A percentile compares a stretch with the other conserved stretches of the same genome.
These are phyloP conservation scores for Canis aureus DNA, from an alignment of 2,113 vertebrate genomes.

Conservation along the genomic window DNA sequence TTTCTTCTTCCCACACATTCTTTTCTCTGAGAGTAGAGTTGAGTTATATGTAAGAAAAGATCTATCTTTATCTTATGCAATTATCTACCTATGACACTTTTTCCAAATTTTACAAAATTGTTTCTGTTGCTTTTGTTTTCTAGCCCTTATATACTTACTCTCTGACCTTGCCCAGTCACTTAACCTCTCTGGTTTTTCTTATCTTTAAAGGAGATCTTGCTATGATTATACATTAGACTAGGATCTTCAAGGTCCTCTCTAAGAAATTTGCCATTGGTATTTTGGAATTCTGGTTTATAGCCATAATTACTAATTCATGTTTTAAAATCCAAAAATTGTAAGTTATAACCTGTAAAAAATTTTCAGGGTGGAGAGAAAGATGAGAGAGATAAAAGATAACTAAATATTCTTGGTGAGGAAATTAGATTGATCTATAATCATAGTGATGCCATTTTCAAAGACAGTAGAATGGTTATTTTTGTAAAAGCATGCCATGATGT, in stretches of 20 bases:
- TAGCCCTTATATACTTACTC: not conserved
- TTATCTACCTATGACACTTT: not conserved
- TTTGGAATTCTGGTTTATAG: not conserved
- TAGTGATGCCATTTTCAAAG: not conserved
- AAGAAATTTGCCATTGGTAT: not conserved
- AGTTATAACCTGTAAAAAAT: not conserved
- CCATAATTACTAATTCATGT: not conserved
- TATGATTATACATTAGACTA: not conserved
- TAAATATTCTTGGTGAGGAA: not conserved
- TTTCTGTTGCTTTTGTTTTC: not conserved
- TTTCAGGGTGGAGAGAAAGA: not conserved
- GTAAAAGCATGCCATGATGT: not conserved
- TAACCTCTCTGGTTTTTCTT: not conserved
- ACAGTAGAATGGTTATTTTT: not conserved
- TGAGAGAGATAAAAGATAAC: not conserved
- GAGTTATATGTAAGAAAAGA: not conserved
- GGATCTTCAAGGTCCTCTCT: not conserved
- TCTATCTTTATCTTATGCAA: not conserved
- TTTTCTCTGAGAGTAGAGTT: not conserved
- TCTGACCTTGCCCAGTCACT: not conserved
- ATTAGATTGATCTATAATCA: not conserved
- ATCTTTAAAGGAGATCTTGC: not conserved
- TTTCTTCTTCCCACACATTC: not conserved
- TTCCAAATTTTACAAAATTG: not conserved
- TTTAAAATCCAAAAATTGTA: not conserved